Evolutionary conservation across 2,113 vertebrate species (phyloP).

Genomic region (Lasiurus borealis): DNA sequence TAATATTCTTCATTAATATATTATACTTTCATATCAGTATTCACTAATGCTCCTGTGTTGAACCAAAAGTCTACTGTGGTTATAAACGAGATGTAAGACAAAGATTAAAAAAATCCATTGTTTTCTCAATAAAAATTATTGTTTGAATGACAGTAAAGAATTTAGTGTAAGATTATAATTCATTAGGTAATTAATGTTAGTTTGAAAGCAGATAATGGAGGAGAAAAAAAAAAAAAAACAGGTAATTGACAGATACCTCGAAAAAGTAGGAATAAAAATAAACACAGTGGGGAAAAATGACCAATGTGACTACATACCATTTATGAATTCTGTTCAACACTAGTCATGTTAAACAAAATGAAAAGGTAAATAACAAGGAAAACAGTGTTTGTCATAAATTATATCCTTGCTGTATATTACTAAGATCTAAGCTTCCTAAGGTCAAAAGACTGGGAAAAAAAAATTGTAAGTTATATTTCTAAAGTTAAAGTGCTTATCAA

Average conservation of each 20-base stretch:
- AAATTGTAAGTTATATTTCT: neutral
- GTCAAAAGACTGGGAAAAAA: conserved; percentile 8
- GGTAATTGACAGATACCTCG: conserved; percentile 13
- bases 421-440: neutral
- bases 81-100: conserved; percentile 49
- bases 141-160: neutral
- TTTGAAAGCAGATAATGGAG: neutral
- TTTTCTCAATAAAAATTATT: conserved; percentile 60
- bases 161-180: conserved; percentile 10
- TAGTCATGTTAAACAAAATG: conserved; percentile 7
- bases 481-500: conserved; percentile 24
- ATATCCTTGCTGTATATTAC: neutral
- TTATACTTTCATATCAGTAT: conserved; percentile 28
- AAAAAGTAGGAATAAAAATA: conserved; percentile 18
- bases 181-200: conserved; percentile 39
- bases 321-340: neutral
- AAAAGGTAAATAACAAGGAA: neutral
- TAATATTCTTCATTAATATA: conserved; percentile 44
- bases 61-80: conserved; percentile 28
- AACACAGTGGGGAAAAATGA: conserved; percentile 13
- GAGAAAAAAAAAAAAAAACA: neutral
- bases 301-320: conserved; percentile 25
- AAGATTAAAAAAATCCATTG: conserved; percentile 20
- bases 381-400: neutral
- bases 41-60: conserved; percentile 2